Conservation (phyloP, 2,888 invertebrate species). For the Clepsis dumicolana region DNA sequence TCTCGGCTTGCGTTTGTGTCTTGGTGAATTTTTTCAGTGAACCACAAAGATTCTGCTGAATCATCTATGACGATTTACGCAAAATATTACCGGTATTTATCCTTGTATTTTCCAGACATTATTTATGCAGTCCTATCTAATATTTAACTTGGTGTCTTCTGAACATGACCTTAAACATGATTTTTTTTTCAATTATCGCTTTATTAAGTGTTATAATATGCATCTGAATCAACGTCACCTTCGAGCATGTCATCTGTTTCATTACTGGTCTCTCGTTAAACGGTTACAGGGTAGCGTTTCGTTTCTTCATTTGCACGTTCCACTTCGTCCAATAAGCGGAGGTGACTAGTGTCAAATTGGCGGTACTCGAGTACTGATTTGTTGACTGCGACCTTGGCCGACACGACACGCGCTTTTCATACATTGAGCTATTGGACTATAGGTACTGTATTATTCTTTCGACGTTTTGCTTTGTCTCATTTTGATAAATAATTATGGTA, state of each 20-base stretch:
- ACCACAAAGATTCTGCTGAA: constrained; percentile 10
- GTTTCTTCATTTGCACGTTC: constrained; percentile 82
- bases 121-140: background rate
- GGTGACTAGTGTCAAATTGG: constrained; percentile 80
- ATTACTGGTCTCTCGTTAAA: constrained; percentile 71
- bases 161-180: background rate
- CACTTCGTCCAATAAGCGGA: constrained; percentile 80
- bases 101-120: background rate
- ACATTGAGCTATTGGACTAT: constrained; percentile 48
- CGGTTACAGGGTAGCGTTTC: constrained; percentile 73
- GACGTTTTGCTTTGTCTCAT: background rate
- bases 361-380: constrained; percentile 63
- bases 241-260: constrained; percentile 72
- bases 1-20: constrained; percentile 61
- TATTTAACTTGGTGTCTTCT: background rate
- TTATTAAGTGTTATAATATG: constrained; percentile 18
- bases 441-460: constrained; percentile 36
- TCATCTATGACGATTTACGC: constrained; percentile 6
- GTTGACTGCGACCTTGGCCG: constrained; percentile 67
- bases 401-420: constrained; percentile 50
- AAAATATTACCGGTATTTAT: background rate
- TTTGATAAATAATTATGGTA: background rate
- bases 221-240: constrained; percentile 74
- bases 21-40: constrained; percentile 55
- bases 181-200: constrained; percentile 24